Percentiles rank a stretch among this genome's conserved stretches.
phyloP scores from a whole-genome alignment of 2,797 vertebrate species.

The Sebastes matsubarae region DNA sequence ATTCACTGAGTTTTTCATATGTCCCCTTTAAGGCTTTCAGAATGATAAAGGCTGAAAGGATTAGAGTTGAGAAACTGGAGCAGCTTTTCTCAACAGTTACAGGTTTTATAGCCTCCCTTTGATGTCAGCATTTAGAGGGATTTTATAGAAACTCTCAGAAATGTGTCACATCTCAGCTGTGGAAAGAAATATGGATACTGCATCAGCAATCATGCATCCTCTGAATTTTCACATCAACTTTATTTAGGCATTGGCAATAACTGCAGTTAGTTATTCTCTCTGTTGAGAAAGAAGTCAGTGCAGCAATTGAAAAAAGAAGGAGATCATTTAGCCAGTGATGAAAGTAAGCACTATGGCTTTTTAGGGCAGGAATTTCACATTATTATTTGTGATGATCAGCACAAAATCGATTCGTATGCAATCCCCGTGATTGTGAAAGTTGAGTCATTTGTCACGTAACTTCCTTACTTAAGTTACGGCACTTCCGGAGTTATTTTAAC shows the following conservation, averaged over 20 bases:
- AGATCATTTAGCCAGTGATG: not conserved
- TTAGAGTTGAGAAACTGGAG: conserved; percentile 23
- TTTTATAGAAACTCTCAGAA: conserved; percentile 16
- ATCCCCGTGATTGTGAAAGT: no score
- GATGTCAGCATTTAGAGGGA: conserved; percentile 35
- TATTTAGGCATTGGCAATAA: not conserved
- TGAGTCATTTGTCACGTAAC: no score
- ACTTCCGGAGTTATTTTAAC: no score
- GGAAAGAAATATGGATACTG: conserved; percentile 2
- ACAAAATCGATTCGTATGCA: no score
- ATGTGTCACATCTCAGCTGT: not conserved
- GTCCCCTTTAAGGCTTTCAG: not conserved
- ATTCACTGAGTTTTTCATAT: not conserved
- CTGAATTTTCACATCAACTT: not conserved
- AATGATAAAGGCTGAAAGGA: conserved; percentile 12
- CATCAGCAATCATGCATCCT: not conserved
- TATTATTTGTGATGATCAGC: no score
- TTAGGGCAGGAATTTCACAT: not conserved
- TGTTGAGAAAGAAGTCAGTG: not conserved
- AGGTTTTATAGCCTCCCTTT: conserved; percentile 35
- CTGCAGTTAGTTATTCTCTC: not conserved
- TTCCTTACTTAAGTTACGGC: no score
- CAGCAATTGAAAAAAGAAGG: not conserved
- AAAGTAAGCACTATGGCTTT: not conserved
- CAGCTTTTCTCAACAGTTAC: conserved; percentile 26